phyloP scores from a whole-genome alignment of 2,797 vertebrate species.

The Rhinogobio ventralis region DNA sequence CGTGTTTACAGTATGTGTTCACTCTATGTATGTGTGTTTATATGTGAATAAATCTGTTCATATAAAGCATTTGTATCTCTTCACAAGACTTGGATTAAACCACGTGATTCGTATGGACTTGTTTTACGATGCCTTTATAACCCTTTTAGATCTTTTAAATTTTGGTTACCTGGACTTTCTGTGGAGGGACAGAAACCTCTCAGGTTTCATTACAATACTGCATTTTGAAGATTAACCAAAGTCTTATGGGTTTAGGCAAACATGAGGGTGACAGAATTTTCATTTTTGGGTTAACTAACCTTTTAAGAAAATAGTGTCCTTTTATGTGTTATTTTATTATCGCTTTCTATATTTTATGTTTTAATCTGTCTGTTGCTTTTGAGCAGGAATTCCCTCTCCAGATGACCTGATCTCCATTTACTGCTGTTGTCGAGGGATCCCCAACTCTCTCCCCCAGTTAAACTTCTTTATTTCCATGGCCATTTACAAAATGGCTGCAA shows the following conservation, averaged over 20 bases:
- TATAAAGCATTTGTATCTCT: no score
- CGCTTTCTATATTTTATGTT: not conserved
- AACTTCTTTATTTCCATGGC: constrained; percentile 91
- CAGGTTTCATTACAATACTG: not conserved
- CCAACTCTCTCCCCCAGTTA: constrained; percentile 73
- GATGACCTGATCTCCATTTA: constrained; percentile 85
- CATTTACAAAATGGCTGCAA: constrained; percentile 89
- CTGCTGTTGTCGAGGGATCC: constrained; percentile 77
- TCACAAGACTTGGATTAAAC: not conserved
- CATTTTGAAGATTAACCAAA: not conserved
- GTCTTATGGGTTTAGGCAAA: not conserved
- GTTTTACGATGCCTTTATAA: not conserved
- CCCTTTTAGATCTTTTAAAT: not conserved
- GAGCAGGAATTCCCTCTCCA: constrained; percentile 82
- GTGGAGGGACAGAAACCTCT: not conserved
- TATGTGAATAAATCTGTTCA: no score
- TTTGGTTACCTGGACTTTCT: not conserved
- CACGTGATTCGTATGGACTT: not conserved
- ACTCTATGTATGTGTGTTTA: no score
- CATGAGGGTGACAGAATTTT: not conserved
- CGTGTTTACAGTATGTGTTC: no score
- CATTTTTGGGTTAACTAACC: not conserved
- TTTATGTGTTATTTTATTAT: not conserved
- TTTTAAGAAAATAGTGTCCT: not conserved
- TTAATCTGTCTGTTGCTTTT: constrained; percentile 16